Evolutionary conservation across 2,888 invertebrate genomes (phyloP), one percentile per base, ranked within the genome.

Genomic region (Halictus quadricinctus): DNA sequence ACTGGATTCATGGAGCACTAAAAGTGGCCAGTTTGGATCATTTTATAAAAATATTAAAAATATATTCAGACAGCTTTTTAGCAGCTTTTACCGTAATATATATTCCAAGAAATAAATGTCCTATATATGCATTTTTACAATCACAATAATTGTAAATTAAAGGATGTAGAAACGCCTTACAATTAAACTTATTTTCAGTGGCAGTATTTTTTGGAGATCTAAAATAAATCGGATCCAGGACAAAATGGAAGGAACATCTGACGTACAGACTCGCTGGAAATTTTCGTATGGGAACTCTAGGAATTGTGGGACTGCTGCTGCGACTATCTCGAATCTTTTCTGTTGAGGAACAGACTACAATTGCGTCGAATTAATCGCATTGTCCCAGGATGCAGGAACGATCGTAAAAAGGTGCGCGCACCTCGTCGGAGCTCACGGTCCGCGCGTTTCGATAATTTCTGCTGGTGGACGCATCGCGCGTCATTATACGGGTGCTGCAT

Each of bases 401-500:
- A 64, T 29, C 15, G 29, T 29, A 2, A 64, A 64, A 64, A 64
- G 60, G 60, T 64, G 29, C 29, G 7, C 60, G 58, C 1, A 13
- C 1, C 18, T 50, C 50, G 18, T 50, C 5, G 12, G 50, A 15
- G 12, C 50, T 50, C 50, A 18, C 1, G 50, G 50, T 50, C 13
- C 18, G 0, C 50, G 50, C 50, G 50, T 54, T 54, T 54, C 54
- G 15, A 64, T 64, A 0, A 64, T 64, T 64, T 7, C 29, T 64
- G 64, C 7, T 13, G 29, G 21, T 41, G 12, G 21, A 69, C 66
- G 21, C 25, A n/a, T n/a, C 60, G 25, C 21, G 21, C 2, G 10
- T 21, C 21, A 21, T 69, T 69, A 69, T 69, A 41, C 66, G 66
- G 66, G 66, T 41, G 66, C 66, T 41, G 36, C 36, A 69, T 69